A percentile compares a stretch with the other conserved stretches of the same genome.
phyloP scores from a whole-genome alignment of 2,888 invertebrate genomes.

The Chydorus sphaericus region DNA sequence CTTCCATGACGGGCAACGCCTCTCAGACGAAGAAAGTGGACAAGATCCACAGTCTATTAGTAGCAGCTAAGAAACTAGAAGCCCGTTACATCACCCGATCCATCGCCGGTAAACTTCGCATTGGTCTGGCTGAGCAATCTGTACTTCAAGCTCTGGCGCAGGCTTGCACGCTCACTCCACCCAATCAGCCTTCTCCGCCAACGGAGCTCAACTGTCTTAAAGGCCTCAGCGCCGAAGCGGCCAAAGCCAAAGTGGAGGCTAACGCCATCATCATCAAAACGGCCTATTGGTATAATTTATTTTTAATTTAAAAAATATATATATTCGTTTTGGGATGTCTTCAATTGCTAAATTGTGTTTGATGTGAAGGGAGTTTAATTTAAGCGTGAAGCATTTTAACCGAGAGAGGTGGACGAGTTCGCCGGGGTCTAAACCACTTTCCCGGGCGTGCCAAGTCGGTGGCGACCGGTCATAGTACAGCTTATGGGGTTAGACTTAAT shows the following conservation, averaged over 20 bases:
- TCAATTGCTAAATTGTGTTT: too few relatives aligned
- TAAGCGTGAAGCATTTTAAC: too few relatives aligned
- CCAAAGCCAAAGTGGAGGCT: slow-evolving; percentile 61
- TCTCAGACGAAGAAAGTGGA: slow-evolving; percentile 69
- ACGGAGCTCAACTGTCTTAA: slow-evolving; percentile 46
- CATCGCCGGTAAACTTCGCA: slow-evolving; percentile 80
- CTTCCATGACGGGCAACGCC: slow-evolving; percentile 62
- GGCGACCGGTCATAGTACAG: too few relatives aligned
- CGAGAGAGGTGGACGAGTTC: too few relatives aligned
- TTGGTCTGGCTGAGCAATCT: slow-evolving; percentile 94
- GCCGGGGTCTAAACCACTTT: too few relatives aligned
- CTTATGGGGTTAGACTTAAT: too few relatives aligned
- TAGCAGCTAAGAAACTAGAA: slow-evolving; percentile 76
- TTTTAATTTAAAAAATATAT: slow-evolving; percentile 6
- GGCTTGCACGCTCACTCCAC: slow-evolving; percentile 67
- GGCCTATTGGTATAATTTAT: slow-evolving; percentile 58
- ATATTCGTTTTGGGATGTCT: background rate
- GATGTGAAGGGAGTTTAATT: too few relatives aligned
- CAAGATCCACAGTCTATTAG: slow-evolving; percentile 79
- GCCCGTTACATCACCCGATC: slow-evolving; percentile 81
- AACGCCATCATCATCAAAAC: slow-evolving; percentile 68
- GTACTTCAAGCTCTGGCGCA: slow-evolving; percentile 73
- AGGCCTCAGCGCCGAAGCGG: slow-evolving; percentile 44
- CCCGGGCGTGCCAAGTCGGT: too few relatives aligned
- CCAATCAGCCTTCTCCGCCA: slow-evolving; percentile 46